Evolutionary conservation across 2,113 vertebrate species (phyloP), one percentile per base, ranked within the genome.

Genomic region (Nothocercus julius): DNA sequence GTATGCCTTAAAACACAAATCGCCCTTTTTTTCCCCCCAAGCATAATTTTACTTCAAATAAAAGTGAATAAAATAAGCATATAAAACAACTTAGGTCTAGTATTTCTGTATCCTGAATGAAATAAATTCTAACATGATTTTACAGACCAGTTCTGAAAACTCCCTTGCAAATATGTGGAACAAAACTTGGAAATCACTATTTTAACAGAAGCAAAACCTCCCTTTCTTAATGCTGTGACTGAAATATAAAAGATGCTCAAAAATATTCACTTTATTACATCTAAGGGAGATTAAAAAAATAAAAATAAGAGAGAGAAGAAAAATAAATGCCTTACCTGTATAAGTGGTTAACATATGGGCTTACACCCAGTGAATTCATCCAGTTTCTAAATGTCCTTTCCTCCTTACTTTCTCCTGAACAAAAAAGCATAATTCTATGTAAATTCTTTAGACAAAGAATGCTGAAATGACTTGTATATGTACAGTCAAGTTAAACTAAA

Each of bases 341-440:
- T 70, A 99, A 97, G 85, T 99, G 99, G 97, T 99, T 99, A 95
- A 99, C 98, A 64, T 98, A 98, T 2, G 99, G 99, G 95, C 85
- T 98, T 49, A 99, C 98, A 14, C 99, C 99, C 96, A 99, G 97
- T 45, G 99, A 99, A 98, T 99, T 99, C 98, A 99, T 99, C 99
- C 99, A 99, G 96, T 99, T 99, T 77, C 99, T 97, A 95, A 99
- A 99, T 21, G 99, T 99, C 91, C 98, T 98, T 96, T 99, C 99
- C 92, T 99, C 99, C 12, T 98, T 98, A 90, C 98, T 98, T 96
- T 99, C 99, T 75, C 97, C 99, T 99, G 97, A 14, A 67, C 87
- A 54, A 56, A 94, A 69, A 94, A 93, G 96, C 54, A 92, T 1
- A 96, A 91, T 45, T 93, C 51, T 49, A 25, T 66, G 11, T 82